Base-by-base conservation (phyloP, 2,888 invertebrate genomes). In the Oscheius sp. region DNA sequence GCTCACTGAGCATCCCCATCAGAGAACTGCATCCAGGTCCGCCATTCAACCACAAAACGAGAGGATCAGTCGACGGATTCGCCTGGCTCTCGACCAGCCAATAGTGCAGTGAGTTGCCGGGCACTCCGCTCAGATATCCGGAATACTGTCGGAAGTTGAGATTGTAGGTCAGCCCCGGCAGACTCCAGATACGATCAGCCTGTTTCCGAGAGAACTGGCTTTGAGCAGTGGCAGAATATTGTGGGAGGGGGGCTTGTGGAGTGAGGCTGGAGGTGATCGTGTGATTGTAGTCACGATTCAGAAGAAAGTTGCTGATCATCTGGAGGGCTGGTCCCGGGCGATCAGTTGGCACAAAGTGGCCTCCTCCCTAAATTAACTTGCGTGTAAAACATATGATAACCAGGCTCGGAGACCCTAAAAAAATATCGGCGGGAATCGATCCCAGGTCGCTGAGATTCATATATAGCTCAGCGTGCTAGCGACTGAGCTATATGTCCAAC, bases 41-140 rank as follows among this genome's bases (percentile, higher is more conserved):
- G 35, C 91, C 91, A 83, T 90, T 91, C 80, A 91, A 79, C 91
- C 87, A 87, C 32, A 87, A 79, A 2, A 91, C 89, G 3, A 91
- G 77, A 11, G 91, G 91, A 65, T 90, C 91, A 33, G 79, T 86
- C 35, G 76, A 57, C 2, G 91, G 90, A 71, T 89, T 86, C 42
- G 82, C 72, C 77, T 86, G 86, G 13, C 85, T 83, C 75, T 87
- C 87, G 59, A 86, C 75, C 32, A 87, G 79, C 90, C 90, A 90
- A 82, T 90, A 90, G 78, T 90, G 90, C 1, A 90, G 84, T 32
- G 86, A 82, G 76, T 89, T 89, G 32, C 82, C 82, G 10, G 80
- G 73, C 11, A 85, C 77, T 48, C 81, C 83, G 60, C 78, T 79
- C 59, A 87, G 76, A 59, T 84, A 91, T 13, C 91, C 91, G 4